phyloP scores from a whole-genome alignment of 1,140 invertebrate genomes.

The Frieseomelitta varia region DNA sequence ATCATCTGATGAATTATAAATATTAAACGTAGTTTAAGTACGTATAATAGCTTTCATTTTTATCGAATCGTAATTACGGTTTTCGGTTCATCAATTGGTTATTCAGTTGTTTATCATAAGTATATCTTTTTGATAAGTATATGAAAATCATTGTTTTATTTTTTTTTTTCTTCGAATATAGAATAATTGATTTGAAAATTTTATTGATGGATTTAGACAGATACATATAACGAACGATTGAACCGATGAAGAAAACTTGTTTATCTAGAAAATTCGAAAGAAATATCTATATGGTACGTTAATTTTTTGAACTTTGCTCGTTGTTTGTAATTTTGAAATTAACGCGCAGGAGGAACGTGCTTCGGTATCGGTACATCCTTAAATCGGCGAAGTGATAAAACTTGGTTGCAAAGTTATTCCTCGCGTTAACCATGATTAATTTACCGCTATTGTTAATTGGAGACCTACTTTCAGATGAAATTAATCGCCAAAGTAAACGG shows the following conservation, averaged over 20 bases:
- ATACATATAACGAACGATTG: too few relatives aligned
- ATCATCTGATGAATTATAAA: neutral
- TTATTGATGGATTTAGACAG: too few relatives aligned
- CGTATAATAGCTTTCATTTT: neutral
- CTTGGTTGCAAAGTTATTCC: neutral
- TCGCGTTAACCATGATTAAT: conserved; percentile 17
- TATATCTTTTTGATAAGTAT: too few relatives aligned
- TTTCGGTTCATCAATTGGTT: neutral
- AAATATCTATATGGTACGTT: neutral
- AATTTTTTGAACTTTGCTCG: neutral
- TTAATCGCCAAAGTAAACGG: conserved; percentile 18
- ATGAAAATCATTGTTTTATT: too few relatives aligned
- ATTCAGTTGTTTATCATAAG: too few relatives aligned
- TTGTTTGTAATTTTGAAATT: neutral
- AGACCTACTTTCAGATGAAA: neutral
- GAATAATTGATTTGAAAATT: too few relatives aligned
- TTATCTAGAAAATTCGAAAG: neutral
- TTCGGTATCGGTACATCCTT: neutral
- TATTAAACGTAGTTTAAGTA: neutral
- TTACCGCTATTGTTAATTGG: conserved; percentile 6
- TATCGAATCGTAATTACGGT: neutral
- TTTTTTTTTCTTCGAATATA: too few relatives aligned
- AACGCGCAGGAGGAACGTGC: neutral
- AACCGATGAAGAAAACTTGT: too few relatives aligned
- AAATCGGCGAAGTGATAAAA: neutral